phyloP scores from a whole-genome alignment of 2,888 invertebrate species.

The Pachydiplax longipennis region DNA sequence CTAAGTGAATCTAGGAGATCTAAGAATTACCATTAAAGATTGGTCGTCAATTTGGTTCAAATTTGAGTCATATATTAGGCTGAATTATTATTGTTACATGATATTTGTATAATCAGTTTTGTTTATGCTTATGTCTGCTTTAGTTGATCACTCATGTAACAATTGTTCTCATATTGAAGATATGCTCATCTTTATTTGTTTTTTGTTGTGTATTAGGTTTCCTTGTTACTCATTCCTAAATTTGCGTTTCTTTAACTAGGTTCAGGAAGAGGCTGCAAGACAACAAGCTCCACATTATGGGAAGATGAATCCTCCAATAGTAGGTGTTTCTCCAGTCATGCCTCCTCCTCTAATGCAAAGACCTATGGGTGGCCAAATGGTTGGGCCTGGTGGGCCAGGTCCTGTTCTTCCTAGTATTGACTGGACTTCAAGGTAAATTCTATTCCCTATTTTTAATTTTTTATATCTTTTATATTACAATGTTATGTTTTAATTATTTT shows the following conservation, averaged over 20 bases:
- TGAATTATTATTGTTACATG: no score
- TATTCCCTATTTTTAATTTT: neutral
- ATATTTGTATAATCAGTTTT: no score
- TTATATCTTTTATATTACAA: neutral
- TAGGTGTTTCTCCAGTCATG: slow-evolving; percentile 63
- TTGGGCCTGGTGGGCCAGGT: slow-evolving; percentile 51
- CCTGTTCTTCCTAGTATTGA: slow-evolving; percentile 60
- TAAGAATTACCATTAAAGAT: no score
- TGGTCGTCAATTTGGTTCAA: no score
- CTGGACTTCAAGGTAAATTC: slow-evolving; percentile 60
- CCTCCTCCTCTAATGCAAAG: slow-evolving; percentile 68
- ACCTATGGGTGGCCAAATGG: slow-evolving; percentile 52
- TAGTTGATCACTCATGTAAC: no score
- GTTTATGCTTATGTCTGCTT: no score
- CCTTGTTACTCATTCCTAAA: neutral
- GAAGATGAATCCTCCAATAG: slow-evolving; percentile 69
- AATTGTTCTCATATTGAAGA: no score
- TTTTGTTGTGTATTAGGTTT: neutral
- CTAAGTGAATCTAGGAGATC: no score
- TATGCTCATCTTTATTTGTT: no score
- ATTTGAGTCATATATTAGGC: no score
- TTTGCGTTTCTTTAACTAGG: slow-evolving; percentile 57
- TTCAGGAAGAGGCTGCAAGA: slow-evolving; percentile 90
- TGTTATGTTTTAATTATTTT: no score
- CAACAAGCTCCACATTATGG: slow-evolving; percentile 88